These are phyloP conservation scores for Drosophila merina DNA, from an alignment of 2,888 invertebrate genomes.

Conservation along the genomic window DNA sequence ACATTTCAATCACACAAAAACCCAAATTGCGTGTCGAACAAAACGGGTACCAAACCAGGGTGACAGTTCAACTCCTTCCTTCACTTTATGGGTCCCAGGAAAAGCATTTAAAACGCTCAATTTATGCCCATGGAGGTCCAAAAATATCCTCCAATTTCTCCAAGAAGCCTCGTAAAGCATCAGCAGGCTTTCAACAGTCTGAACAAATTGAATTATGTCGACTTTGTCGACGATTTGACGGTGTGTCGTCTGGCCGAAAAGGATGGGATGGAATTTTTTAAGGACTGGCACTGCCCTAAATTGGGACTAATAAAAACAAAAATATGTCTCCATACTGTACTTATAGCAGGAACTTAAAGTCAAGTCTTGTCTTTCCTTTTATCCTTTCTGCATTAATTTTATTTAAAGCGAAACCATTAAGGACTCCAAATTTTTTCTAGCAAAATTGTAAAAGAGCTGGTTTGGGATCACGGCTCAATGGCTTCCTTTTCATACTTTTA, in stretches of 20 bases:
- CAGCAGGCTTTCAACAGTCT: constrained; percentile 18
- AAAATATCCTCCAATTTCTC: constrained; percentile 14
- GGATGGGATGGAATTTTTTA: background rate
- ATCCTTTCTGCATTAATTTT: background rate
- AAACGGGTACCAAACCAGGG: constrained; percentile 18
- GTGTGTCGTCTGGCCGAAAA: constrained; percentile 28
- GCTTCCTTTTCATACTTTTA: constrained; percentile 30
- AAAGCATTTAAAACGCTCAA: constrained; percentile 40
- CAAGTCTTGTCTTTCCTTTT: background rate
- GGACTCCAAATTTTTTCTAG: background rate
- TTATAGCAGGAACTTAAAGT: background rate
- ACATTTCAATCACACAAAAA: constrained; percentile 48
- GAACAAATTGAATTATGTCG: constrained; percentile 68
- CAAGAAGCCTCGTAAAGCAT: constrained; percentile 39
- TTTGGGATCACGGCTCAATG: constrained; percentile 19
- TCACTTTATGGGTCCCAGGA: background rate
- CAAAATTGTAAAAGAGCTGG: constrained; percentile 2
- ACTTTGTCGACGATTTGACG: constrained; percentile 56
- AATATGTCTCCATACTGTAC: background rate
- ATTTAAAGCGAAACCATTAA: background rate
- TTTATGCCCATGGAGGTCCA: constrained; percentile 18
- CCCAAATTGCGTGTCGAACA: constrained; percentile 59
- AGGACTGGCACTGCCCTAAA: background rate
- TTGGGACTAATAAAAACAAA: background rate
- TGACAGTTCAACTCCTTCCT: constrained; percentile 30